Percentiles rank a stretch among this genome's conserved stretches.
Conservation (phyloP, 2,797 vertebrate genomes). For the Oceanodroma leucorhoa region DNA sequence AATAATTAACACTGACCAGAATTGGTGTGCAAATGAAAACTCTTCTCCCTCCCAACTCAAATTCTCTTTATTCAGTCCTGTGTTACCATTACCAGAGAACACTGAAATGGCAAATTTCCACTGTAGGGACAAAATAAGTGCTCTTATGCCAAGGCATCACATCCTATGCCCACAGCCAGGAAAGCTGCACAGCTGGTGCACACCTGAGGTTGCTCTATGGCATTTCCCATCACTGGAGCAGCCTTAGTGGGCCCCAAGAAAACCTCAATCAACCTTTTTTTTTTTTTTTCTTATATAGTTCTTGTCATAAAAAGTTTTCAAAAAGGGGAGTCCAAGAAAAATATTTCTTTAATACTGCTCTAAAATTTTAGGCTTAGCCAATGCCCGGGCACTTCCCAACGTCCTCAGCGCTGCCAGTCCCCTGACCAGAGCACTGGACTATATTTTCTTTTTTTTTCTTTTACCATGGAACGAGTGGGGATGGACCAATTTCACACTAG, state of each 20-base stretch:
- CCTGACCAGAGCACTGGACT: not conserved
- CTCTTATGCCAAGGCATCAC: not conserved
- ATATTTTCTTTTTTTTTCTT: not conserved
- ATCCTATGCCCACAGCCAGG: not conserved
- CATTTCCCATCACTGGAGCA: not conserved
- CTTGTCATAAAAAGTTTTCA: not conserved
- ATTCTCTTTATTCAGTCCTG: not conserved
- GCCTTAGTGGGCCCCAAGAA: not conserved
- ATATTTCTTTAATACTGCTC: not conserved
- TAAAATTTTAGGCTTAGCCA: not conserved
- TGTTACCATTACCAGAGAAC: not conserved
- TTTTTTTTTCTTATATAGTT: not conserved
- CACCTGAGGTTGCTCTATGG: not conserved
- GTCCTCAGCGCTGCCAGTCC: not conserved
- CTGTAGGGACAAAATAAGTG: not conserved
- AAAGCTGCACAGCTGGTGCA: not conserved
- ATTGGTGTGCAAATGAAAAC: not conserved
- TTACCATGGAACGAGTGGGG: rapidly evolving
- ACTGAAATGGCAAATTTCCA: not conserved
- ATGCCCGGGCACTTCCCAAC: not conserved
- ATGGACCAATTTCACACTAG: not conserved
- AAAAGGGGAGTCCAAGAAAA: not conserved
- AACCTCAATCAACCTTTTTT: not conserved
- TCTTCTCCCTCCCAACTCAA: not conserved
- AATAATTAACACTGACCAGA: not conserved